Evolutionary conservation across 2,888 invertebrate genomes (phyloP), one percentile per base, ranked within the genome.

Genomic region (Chaetogeoica ovagalla): DNA sequence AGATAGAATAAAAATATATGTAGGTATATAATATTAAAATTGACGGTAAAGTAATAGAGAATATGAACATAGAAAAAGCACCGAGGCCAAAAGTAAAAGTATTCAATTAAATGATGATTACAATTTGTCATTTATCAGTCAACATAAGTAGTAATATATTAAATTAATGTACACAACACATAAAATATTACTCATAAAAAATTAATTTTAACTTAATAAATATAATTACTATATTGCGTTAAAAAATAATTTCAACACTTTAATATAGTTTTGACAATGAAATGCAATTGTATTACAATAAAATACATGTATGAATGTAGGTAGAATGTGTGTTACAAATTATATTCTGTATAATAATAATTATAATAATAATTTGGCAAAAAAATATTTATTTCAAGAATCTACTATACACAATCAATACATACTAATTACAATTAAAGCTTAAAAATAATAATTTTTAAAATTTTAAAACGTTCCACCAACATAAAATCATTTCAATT

Each of bases 41-140:
- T 77, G 69, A 77, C 77, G 19, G 21, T 60, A 69, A 76, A 69
- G 52, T 70, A 69, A 48, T 60, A 60, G 8, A 52, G 37, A 55
- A 70, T 77, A 77, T 43, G 69, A 77, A 77, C 70, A 55, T 37
- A 70, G 43, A 69, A 69, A 73, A 74, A 76, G 76, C 77, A 52
- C 76, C 60, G 21, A 15, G 65, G 37, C 37, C 37, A 48, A 70
- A 55, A 52, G 21, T n/a, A 48, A 69, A 69, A 15, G 48, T 9
- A 60, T 57, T 69, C 30, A 57, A 17, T 23, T 13, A 65, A 74
- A 65, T 23, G 9, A 55, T 65, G 57, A 39, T 57, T 19, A 75
- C 39, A 65, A 57, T 57, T 66, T 66, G 21, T 19, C 21, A 57
- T 30, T 57, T 65, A 66, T 65, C 65, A 66, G 66, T 75, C 39